phyloP scores from a whole-genome alignment of 2,113 vertebrate genomes.

The Acinonyx jubatus region DNA sequence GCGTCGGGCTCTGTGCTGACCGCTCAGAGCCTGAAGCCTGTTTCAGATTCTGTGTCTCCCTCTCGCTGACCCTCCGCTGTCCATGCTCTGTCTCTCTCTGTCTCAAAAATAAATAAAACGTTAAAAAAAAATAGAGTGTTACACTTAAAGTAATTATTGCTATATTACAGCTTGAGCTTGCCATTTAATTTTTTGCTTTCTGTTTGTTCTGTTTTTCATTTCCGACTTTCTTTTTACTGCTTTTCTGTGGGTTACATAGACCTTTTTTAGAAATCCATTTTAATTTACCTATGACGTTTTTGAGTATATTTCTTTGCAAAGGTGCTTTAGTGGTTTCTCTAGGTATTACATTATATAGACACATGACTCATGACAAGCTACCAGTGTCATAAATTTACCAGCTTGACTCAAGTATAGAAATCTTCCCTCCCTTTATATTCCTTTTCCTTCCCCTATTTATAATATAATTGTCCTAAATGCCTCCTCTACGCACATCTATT shows the following conservation, averaged over 20 bases:
- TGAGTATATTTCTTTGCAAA: not conserved
- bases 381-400: not conserved
- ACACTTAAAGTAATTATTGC: not conserved
- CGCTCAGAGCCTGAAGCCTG: too few species aligned
- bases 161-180: not conserved
- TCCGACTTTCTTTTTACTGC: not conserved
- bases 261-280: not conserved
- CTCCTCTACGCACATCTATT: not conserved
- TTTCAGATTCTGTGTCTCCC: too few species aligned
- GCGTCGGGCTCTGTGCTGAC: too few species aligned
- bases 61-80: too few species aligned
- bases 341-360: not conserved
- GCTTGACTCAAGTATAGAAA: not conserved
- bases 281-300: not conserved
- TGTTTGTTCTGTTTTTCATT: not conserved
- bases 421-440: not conserved
- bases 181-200: not conserved
- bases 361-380: not conserved
- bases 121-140: too few species aligned
- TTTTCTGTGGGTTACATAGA: not conserved
- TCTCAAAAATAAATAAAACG: too few species aligned
- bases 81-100: too few species aligned
- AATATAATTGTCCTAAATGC: not conserved
- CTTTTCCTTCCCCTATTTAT: not conserved
- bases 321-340: not conserved